Evolutionary conservation across 1,140 invertebrate species (phyloP).

Genomic region (Camponotus vicinus): DNA sequence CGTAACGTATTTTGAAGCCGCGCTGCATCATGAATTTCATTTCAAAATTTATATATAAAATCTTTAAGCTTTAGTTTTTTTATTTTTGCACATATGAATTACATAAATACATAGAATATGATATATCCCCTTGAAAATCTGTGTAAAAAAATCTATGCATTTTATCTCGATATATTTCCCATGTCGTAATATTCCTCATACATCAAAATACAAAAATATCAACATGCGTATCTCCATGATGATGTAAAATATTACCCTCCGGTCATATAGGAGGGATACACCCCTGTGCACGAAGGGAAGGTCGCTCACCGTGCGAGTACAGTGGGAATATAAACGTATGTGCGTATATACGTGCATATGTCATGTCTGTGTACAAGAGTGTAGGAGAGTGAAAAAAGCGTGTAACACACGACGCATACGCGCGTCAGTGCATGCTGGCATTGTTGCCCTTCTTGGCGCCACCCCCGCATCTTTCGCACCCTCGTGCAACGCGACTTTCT

Average conservation of each 20-base stretch:
- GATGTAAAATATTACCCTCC: slow-evolving; percentile 34
- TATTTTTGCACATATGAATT: background rate
- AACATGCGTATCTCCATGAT: background rate
- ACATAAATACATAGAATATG: background rate
- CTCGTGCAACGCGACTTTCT: slow-evolving; percentile 51
- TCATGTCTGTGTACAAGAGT: background rate
- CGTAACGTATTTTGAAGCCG: slow-evolving; percentile 10
- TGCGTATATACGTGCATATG: background rate
- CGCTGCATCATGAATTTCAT: background rate
- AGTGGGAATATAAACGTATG: background rate
- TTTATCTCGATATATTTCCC: background rate
- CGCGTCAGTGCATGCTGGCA: slow-evolving; percentile 65
- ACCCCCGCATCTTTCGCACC: slow-evolving; percentile 55
- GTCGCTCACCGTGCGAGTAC: background rate
- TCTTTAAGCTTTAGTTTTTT: background rate
- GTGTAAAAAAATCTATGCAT: background rate
- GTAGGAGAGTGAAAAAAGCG: slow-evolving; percentile 39
- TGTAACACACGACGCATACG: slow-evolving; percentile 59
- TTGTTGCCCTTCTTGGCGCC: slow-evolving; percentile 74
- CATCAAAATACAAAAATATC: slow-evolving; percentile 12
- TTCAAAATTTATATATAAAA: background rate
- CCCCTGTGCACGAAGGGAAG: slow-evolving; percentile 19
- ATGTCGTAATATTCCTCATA: background rate
- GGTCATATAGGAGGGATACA: slow-evolving; percentile 15
- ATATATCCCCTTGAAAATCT: background rate